Base-by-base conservation (phyloP, 2,113 vertebrate genomes). In the Myotis yumanensis region DNA sequence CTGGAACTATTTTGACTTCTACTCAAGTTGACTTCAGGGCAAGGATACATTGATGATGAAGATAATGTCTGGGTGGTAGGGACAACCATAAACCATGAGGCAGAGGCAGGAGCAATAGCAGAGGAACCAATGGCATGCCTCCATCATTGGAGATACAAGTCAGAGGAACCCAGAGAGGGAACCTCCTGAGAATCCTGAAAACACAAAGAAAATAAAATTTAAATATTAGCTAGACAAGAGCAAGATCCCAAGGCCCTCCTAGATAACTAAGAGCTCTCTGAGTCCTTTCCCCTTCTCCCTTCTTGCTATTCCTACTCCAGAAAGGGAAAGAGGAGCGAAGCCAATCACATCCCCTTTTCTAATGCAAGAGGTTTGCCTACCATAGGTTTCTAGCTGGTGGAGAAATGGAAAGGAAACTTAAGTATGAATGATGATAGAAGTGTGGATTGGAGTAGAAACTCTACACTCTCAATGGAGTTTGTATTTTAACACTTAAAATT, bases 401-500 rank as follows among this genome's bases (percentile, higher is more conserved):
- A 57, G 30, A 88, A 62, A 71, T 83, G 18, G 40, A 84, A 91
- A 66, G 11, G 30, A 75, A 4, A 62, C 71, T 64, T 75, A 72
- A 68, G 32, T 40, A 68, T 32, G 81, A 57, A 35, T 71, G 22
- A 88, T 89, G 37, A 95, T 71, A 81, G 79, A 68, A 40, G 43
- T 4, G 2, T 71, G 32, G 66, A 72, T 91, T 83, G 57, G 17
- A 76, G 32, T 86, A 20, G 43, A 91, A 82, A 77, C 66, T 62
- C 73, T 52, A 25, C 52, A 82, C 82, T 86, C 35, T 73, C 17
- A 80, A 37, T 25, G 23, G 62, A 66, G 69, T 30, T 22, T 85
- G 12, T 83, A 87, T 72, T 89, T 97, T 86, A 32, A 32, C 28
- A 37, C 10, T 57, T 75, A 48, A 54, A 91, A 66, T 89, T 37